These are phyloP conservation scores for Leptopilina drosophilae DNA, from an alignment of 2,888 invertebrate species.

Conservation along the genomic window DNA sequence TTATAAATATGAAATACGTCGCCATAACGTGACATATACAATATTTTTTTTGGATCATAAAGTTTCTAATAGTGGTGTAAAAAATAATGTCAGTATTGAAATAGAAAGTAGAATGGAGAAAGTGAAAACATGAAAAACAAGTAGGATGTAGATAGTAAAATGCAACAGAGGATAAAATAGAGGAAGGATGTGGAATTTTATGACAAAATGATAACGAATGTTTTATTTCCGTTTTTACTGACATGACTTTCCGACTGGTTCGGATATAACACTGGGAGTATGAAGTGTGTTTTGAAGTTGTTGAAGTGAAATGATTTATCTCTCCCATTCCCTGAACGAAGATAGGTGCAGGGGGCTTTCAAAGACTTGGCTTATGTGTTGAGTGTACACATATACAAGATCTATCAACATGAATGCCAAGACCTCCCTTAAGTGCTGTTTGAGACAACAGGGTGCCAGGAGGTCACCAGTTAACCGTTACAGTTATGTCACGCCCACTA, in stretches of 20 bases:
- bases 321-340: not conserved
- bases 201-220: no score
- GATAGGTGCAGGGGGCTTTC: not conserved
- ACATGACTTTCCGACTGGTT: not conserved
- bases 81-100: no score
- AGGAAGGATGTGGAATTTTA: no score
- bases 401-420: slow-evolving; percentile 25
- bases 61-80: no score
- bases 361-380: slow-evolving; percentile 15
- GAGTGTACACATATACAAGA: not conserved
- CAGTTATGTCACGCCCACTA: slow-evolving; percentile 38
- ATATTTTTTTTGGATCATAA: no score
- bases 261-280: not conserved
- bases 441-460: slow-evolving; percentile 19
- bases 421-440: slow-evolving; percentile 29
- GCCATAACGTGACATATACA: no score
- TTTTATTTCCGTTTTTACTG: no score
- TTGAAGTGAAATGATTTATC: slow-evolving; percentile 26
- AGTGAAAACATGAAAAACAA: no score
- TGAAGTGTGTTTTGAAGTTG: not conserved
- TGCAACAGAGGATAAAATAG: no score
- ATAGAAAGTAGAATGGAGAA: no score
- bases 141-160: no score
- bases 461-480: slow-evolving; percentile 35
- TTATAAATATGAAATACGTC: no score